Evolutionary conservation across 2,113 vertebrate species (phyloP), one percentile per base, ranked within the genome.

Genomic region (Leucosticte australis): DNA sequence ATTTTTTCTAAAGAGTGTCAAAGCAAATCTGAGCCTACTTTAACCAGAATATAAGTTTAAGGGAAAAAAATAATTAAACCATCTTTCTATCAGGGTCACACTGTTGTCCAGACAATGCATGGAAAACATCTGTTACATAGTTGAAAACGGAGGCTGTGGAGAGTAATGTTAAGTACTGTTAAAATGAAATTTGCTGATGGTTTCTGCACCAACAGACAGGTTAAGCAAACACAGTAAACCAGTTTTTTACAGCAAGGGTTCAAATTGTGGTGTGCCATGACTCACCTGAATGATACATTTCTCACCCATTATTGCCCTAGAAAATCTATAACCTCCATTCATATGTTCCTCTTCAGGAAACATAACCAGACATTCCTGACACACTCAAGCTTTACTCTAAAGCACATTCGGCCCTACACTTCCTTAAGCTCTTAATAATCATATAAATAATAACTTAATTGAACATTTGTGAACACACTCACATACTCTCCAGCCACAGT

Each of bases 41-140:
- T 10, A 44, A 41, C 20, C 47, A 67, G 27, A 31, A 67, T 20
- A 24, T 27, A 42, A 19, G 8, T 24, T 49, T 53, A 49, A 62
- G 12, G 15, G 10, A 2, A 44, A 71, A 59, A 53, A 44, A 53
- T 44, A 4, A 5, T 3, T 27, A 42, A 56, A n/a, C 7, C 4
- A 9, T 42, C 3, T 57, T 55, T 74, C 35, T 59, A 6, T 22
- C 17, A n/a, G 15, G 19, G 6, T 3, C 28, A 27, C 1, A 1
- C 4, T n/a, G 18, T 33, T 8, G 11, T 46, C 15, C 41, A 67
- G 20, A 64, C 20, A 31, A 26, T n/a, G 46, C 28, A 41, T 55
- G 33, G 73, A 52, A 93, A 78, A 33, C 5, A 2, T 19, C 18
- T 24, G 3, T 31, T 13, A 33, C 10, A 7, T 3, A 46, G 11